Conservation (phyloP, 2,113 vertebrate species). For the Cranoglanis bouderius region DNA sequence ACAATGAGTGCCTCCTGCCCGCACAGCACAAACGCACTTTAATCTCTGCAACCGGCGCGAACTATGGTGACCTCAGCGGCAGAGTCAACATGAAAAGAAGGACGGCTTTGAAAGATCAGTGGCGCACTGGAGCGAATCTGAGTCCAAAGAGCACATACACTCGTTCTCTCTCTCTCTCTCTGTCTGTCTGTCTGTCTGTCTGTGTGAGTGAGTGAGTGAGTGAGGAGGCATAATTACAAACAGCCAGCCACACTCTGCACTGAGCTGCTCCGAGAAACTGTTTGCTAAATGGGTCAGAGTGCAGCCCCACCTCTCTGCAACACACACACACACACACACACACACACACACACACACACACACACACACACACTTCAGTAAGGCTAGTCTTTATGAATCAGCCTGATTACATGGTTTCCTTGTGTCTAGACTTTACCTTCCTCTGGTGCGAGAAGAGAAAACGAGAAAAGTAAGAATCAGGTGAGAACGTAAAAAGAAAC, state of each 20-base stretch:
- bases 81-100: slow-evolving; percentile 32
- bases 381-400: slow-evolving; percentile 44
- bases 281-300: slow-evolving; percentile 63
- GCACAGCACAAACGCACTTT: not conserved
- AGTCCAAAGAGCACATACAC: slow-evolving; percentile 24
- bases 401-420: slow-evolving; percentile 47
- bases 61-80: slow-evolving; percentile 11
- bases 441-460: slow-evolving; percentile 12
- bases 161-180: not conserved
- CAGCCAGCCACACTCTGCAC: slow-evolving; percentile 56
- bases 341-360: slow-evolving; percentile 34
- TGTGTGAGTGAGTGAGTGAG: slow-evolving; percentile 7
- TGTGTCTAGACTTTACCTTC: slow-evolving; percentile 39
- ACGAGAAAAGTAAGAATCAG: slow-evolving; percentile 9
- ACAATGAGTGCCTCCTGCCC: slow-evolving; percentile 22
- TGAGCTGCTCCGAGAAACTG: slow-evolving; percentile 49
- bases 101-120: slow-evolving; percentile 22
- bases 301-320: slow-evolving; percentile 51
- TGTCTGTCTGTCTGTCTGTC: not conserved
- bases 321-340: not conserved
- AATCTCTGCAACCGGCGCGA: slow-evolving; percentile 2
- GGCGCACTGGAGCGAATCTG: not conserved
- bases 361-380: slow-evolving; percentile 31
- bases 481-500: not conserved
- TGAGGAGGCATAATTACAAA: slow-evolving; percentile 58